Base-by-base conservation (phyloP, 2,888 invertebrate genomes). In the Hyposoter didymator region DNA sequence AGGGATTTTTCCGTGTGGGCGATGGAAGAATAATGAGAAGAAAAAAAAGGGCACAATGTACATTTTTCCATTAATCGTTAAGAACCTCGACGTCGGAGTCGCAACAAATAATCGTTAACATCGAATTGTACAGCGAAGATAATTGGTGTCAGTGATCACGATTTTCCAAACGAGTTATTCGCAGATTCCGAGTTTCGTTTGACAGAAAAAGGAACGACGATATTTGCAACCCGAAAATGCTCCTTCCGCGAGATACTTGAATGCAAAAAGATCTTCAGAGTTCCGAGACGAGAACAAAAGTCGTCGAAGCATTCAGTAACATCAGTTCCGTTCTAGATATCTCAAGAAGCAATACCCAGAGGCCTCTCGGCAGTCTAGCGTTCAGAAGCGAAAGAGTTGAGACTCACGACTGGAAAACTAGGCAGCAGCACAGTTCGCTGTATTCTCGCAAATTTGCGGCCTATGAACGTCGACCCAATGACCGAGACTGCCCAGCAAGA, bases 271-370 rank as follows among this genome's bases (percentile, higher is more conserved):
- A 72, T 47, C 28, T 73, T 32, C 73, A 62, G 62, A 67, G 81
- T 76, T 66, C 43, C 70, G 52, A 73, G 73, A 78, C 47, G 73
- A 82, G 79, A 82, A 84, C 69, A 52, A 49, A 64, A 66, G 75
- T 49, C 79, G 43, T 67, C 19, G 73, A 39, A 67, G 66, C 73
- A 55, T 49, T 59, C 69, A 76, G 84, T 85, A 85, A 85, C 47
- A 70, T 75, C 76, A 72, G 86, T 85, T 86, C 86, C 86, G 86
- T 86, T 86, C 86, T 79, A 76, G 45, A 86, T 86, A 70, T 70
- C 47, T 45, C 78, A 32, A 45, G 74, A 49, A n/a, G 75, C 67
- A 35, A 49, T 49, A 32, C 14, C 39, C 14, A 19, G 73, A n/a
- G n/a, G n/a, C n/a, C n/a, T n/a, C 73, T 39, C 39, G 17, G 39